Percentiles rank a stretch among this genome's conserved stretches.
Conservation (phyloP, 2,113 vertebrate genomes). For the Oxygymnocypris stewartii region DNA sequence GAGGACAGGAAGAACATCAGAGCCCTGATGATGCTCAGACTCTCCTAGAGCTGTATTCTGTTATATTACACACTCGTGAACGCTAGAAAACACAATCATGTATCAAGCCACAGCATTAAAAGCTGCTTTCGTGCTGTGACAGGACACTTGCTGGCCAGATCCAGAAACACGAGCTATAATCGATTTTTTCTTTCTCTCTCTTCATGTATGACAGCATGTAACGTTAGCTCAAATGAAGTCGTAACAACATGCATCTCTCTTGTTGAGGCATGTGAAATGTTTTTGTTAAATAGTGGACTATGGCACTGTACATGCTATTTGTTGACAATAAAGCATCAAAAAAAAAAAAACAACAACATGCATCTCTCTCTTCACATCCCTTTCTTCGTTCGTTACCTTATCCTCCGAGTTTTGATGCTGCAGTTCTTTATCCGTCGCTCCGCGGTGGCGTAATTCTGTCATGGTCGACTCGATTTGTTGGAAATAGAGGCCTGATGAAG, state of each 20-base stretch:
- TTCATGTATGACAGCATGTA: constrained; percentile 16
- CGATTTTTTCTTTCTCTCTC: background rate
- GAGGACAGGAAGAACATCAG: constrained; percentile 1
- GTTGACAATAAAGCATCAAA: too few relatives aligned
- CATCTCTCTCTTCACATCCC: too few relatives aligned
- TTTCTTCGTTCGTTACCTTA: constrained; percentile 67
- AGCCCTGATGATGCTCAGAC: background rate
- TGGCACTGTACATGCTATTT: too few relatives aligned
- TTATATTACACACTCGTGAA: background rate
- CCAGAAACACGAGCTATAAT: background rate
- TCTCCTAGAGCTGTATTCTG: background rate
- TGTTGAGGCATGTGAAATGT: too few relatives aligned
- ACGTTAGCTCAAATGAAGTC: constrained; percentile 59
- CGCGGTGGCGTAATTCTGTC: constrained; percentile 77
- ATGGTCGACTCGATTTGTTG: constrained; percentile 57
- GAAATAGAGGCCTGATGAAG: constrained; percentile 26
- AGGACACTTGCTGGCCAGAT: background rate
- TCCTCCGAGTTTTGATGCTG: constrained; percentile 71
- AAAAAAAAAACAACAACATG: too few relatives aligned
- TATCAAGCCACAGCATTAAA: background rate
- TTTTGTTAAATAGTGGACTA: too few relatives aligned
- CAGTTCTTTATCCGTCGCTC: constrained; percentile 65
- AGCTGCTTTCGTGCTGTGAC: background rate
- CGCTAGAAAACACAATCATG: background rate
- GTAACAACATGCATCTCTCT: background rate